Evolutionary conservation across 1,140 invertebrate species (phyloP).

Genomic region (Caenorhabditis inopinata): DNA sequence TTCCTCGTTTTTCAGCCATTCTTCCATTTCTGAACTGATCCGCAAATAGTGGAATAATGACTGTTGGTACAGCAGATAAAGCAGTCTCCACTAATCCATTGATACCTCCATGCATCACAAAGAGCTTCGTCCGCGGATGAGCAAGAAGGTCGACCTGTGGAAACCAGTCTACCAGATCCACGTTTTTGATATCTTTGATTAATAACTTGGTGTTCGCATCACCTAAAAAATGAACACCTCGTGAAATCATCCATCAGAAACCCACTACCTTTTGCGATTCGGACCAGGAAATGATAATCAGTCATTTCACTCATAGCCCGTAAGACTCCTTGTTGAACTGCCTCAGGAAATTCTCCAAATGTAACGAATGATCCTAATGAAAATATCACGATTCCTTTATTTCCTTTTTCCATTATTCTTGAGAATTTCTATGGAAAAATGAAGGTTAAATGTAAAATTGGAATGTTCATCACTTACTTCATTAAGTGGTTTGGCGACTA

Average conservation of each 20-base stretch:
- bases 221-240: not conserved
- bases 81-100: slow-evolving; percentile 54
- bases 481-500: slow-evolving; percentile 39
- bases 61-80: slow-evolving; percentile 52
- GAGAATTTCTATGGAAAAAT: slow-evolving; percentile 18
- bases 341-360: not conserved
- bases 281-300: slow-evolving; percentile 49
- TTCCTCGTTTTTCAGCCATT: slow-evolving; percentile 48
- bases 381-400: slow-evolving; percentile 43
- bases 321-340: not conserved
- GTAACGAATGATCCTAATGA: slow-evolving; percentile 48
- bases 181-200: slow-evolving; percentile 30
- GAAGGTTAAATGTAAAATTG: not conserved
- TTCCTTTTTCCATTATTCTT: slow-evolving; percentile 43
- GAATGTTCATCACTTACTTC: too few species aligned
- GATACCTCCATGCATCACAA: slow-evolving; percentile 59
- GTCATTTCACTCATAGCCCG: not conserved
- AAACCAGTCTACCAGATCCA: slow-evolving; percentile 48
- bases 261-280: slow-evolving; percentile 38
- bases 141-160: slow-evolving; percentile 51
- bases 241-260: too few species aligned
- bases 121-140: slow-evolving; percentile 48
- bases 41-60: slow-evolving; percentile 55
- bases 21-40: slow-evolving; percentile 54
- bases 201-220: slow-evolving; percentile 10